Conservation (phyloP, 1,140 invertebrate species). For the Magallana angulata region DNA sequence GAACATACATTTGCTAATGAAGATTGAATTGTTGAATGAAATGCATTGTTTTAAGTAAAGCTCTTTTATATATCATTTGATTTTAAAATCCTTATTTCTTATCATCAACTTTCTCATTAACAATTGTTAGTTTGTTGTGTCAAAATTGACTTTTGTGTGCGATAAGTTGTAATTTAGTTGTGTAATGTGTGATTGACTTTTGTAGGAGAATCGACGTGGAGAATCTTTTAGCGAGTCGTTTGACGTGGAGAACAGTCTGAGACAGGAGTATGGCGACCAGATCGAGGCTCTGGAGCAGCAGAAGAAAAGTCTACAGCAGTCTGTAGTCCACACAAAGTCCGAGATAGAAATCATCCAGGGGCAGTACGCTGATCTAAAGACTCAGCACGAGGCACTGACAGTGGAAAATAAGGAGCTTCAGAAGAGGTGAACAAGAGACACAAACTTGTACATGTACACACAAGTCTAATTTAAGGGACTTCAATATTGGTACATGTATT, state of each 20-base stretch:
- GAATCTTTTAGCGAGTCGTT: conserved; percentile 45
- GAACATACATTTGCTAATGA: no score
- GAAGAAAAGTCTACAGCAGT: conserved; percentile 62
- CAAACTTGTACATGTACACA: no score
- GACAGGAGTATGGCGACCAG: conserved; percentile 55
- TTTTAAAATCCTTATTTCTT: no score
- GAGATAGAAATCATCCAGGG: conserved; percentile 70
- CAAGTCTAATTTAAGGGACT: no score
- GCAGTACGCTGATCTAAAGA: conserved; percentile 77
- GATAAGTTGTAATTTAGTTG: no score
- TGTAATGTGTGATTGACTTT: not conserved
- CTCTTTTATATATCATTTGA: no score
- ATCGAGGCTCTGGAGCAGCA: conserved; percentile 66
- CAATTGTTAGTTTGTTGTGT: no score
- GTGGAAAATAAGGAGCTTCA: conserved; percentile 68
- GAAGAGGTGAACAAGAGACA: conserved; percentile 44
- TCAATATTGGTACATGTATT: no score
- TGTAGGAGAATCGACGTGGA: not conserved
- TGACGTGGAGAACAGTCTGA: conserved; percentile 61
- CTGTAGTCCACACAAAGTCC: conserved; percentile 61
- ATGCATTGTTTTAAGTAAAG: no score
- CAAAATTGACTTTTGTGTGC: no score
- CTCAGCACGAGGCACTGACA: conserved; percentile 70
- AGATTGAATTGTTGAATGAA: no score
- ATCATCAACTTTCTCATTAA: no score